Evolutionary conservation across 2,797 vertebrate genomes (phyloP), one percentile per base, ranked within the genome.

Genomic region (Setipinna tenuifilis): DNA sequence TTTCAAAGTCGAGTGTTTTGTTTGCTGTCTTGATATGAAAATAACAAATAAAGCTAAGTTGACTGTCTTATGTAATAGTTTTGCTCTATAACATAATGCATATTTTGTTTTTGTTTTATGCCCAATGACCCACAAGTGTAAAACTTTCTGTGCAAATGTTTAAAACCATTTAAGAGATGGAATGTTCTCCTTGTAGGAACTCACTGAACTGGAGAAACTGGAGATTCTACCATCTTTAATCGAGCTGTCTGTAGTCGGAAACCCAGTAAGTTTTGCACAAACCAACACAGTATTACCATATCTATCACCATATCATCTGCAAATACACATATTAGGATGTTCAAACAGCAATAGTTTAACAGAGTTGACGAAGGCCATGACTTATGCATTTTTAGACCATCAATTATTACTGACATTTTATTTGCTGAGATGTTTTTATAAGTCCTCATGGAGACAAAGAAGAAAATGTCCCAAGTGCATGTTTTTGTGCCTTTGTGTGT

Each of bases 181-280:
- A 71, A 71, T 71, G 12, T 71, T 31, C 25, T 71, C 12, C 87
- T 86, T 86, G 82, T 86, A 98, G 97, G 96, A 98, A 75, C 90
- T 96, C 25, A 78, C 93, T 82, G 96, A 98, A 92, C 92, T 97
- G 83, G 96, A 97, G 87, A 98, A 97, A 90, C 93, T 97, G 84
- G 95, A 96, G 35, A 90, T 88, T 85, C 93, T 97, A 87, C 94
- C 96, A 75, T 96, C 94, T 14, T 93, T 98, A 88, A 93, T 88
- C 21, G 96, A 97, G 87, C 95, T 98, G 87, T 97, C 96, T 88
- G 88, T 98, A 84, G 89, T 94, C 48, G 94, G 96, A 83, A 98
- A 98, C 92, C 96, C 96, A 44, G 97, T 96, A 83, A 97, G 96
- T 96, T 90, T 86, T 10, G 62, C 61, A 68, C 71, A 89, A 81